These are phyloP conservation scores for Agelastica alni DNA, from an alignment of 2,888 invertebrate species.

Conservation along the genomic window DNA sequence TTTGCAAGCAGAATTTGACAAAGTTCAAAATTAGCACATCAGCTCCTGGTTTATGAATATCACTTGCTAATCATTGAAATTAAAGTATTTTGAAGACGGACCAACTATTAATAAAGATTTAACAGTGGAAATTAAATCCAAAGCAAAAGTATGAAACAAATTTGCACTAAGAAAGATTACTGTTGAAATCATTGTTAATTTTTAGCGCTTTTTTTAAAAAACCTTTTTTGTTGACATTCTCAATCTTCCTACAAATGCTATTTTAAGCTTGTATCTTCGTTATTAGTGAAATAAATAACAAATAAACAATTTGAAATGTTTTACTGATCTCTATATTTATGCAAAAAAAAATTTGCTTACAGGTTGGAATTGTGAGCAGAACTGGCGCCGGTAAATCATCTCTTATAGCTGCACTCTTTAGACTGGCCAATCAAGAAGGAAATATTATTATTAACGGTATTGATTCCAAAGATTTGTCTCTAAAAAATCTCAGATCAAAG, in stretches of 20 bases:
- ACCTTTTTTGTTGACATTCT: too few relatives aligned
- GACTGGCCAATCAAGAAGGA: slow-evolving; percentile 73
- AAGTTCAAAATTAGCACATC: slow-evolving; percentile 78
- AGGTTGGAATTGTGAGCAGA: slow-evolving; percentile 81
- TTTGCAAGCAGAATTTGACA: slow-evolving; percentile 74
- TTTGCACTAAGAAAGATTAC: too few relatives aligned
- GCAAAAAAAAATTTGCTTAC: too few relatives aligned
- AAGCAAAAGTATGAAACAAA: slow-evolving; percentile 75
- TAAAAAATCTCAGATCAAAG: slow-evolving; percentile 60
- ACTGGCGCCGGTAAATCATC: slow-evolving; percentile 86
- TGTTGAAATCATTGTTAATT: too few relatives aligned
- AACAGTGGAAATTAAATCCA: slow-evolving; percentile 67
- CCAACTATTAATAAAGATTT: slow-evolving; percentile 72
- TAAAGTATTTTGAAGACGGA: slow-evolving; percentile 67
- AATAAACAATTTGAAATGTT: too few relatives aligned
- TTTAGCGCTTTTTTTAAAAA: too few relatives aligned
- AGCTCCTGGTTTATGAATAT: slow-evolving; percentile 88
- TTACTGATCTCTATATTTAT: too few relatives aligned
- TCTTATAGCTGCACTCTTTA: slow-evolving; percentile 76
- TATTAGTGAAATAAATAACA: too few relatives aligned
- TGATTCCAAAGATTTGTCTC: slow-evolving; percentile 61
- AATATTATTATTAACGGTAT: slow-evolving; percentile 72
- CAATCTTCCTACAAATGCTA: too few relatives aligned
- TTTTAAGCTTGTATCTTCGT: too few relatives aligned
- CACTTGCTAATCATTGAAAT: slow-evolving; percentile 72